A percentile compares a stretch with the other conserved stretches of the same genome.
These are phyloP conservation scores for Drosophila kanapiae DNA, from an alignment of 1,140 invertebrate genomes.

Conservation along the genomic window DNA sequence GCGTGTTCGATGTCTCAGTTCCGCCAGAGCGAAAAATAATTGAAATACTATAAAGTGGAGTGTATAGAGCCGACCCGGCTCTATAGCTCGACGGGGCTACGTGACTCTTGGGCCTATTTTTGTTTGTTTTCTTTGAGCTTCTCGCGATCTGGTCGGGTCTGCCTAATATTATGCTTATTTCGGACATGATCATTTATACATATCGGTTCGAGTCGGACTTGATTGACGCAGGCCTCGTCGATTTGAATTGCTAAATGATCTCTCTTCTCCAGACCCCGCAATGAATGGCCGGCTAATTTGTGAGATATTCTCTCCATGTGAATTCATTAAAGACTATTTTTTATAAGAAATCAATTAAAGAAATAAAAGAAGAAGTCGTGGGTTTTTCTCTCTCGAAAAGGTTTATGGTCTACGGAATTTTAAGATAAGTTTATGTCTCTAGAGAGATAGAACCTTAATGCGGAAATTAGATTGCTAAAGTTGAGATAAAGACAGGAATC, in stretches of 20 bases:
- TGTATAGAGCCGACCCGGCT: conserved; percentile 13
- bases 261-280: conserved; percentile 21
- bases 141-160: no score
- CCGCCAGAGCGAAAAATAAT: conserved; percentile 52
- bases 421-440: conserved; percentile 1
- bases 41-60: conserved; percentile 47
- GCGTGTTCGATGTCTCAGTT: conserved; percentile 54
- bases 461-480: conserved; percentile 13
- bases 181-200: conserved; percentile 43
- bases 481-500: conserved; percentile 1
- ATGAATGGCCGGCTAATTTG: conserved; percentile 67
- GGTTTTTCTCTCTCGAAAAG: conserved; percentile 1
- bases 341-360: conserved; percentile 37
- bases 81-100: conserved; percentile 27
- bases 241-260: conserved; percentile 78
- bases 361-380: conserved; percentile 45
- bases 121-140: conserved; percentile 5
- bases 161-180: conserved; percentile 53
- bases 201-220: conserved; percentile 47
- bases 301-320: conserved; percentile 53
- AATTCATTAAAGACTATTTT: conserved; percentile 76
- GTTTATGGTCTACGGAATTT: conserved; percentile 11
- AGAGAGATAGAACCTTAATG: conserved; percentile 10
- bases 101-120: conserved; percentile 42
- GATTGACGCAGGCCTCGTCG: conserved; percentile 51